Percentiles rank a stretch among this genome's conserved stretches.
Evolutionary conservation across 2,888 invertebrate species (phyloP).

Genomic region (Ecdyonurus torrentis): DNA sequence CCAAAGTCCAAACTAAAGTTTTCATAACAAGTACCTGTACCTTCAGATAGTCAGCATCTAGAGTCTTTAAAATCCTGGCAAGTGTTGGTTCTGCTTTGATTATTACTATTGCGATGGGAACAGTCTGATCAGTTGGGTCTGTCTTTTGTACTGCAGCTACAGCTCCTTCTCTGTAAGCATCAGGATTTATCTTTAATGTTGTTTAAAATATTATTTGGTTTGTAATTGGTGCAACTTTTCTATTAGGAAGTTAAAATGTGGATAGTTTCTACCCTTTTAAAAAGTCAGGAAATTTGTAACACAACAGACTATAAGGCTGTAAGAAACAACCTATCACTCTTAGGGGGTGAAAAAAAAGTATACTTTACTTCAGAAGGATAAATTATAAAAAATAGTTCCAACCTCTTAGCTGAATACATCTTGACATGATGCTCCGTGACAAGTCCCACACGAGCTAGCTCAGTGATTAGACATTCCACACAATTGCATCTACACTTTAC

Average conservation of each 20-base stretch:
- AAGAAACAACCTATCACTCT: no score
- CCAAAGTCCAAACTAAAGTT: no score
- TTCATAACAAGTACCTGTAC: constrained; percentile 33
- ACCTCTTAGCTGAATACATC: constrained; percentile 44
- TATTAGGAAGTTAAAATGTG: no score
- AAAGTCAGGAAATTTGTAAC: no score
- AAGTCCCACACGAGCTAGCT: constrained; percentile 61
- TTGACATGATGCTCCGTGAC: constrained; percentile 62
- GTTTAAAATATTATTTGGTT: no score
- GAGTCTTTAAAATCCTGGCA: constrained; percentile 73
- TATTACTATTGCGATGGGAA: constrained; percentile 59
- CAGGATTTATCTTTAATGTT: no score
- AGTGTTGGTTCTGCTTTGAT: constrained; percentile 79
- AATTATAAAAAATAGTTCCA: no score
- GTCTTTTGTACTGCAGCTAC: constrained; percentile 45
- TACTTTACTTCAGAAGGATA: no score
- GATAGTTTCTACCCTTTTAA: no score
- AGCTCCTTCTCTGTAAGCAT: constrained; percentile 31
- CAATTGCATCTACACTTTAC: constrained; percentile 78
- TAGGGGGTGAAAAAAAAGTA: no score
- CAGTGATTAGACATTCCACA: constrained; percentile 65
- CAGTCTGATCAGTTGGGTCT: constrained; percentile 40
- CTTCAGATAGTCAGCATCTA: constrained; percentile 78
- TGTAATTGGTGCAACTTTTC: no score
- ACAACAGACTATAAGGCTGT: no score